Evolutionary conservation across 2,797 vertebrate species (phyloP).

Genomic region (Paguma larvata): DNA sequence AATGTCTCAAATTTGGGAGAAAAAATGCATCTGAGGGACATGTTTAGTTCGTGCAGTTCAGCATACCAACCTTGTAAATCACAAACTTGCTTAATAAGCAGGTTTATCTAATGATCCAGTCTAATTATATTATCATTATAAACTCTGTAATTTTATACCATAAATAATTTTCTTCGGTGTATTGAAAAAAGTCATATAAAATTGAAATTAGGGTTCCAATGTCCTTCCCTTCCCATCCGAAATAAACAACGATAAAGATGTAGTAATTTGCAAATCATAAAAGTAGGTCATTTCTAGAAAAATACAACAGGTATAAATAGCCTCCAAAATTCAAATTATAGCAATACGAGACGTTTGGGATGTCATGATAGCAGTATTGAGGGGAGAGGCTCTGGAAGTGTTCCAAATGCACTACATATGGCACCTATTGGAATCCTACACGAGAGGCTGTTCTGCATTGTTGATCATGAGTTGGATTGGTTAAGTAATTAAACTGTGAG

Average conservation of each 20-base stretch:
- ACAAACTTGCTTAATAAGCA: neutral
- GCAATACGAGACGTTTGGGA: neutral
- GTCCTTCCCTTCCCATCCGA: neutral
- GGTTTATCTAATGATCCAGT: neutral
- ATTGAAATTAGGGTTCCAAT: slow-evolving; percentile 14
- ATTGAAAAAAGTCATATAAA: slow-evolving; percentile 11
- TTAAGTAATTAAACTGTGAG: slow-evolving; percentile 69
- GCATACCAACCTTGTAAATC: neutral
- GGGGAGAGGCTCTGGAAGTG: slow-evolving; percentile 11
- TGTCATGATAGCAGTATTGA: neutral
- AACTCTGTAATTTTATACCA: neutral
- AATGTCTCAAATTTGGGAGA: slow-evolving; percentile 17
- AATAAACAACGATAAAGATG: neutral
- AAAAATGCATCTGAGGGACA: neutral
- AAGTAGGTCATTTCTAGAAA: slow-evolving; percentile 44
- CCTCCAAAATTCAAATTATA: neutral
- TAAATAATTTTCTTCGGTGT: neutral
- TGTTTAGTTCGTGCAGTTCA: neutral
- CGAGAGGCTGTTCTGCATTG: slow-evolving; percentile 47
- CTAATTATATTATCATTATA: neutral
- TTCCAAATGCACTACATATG: neutral
- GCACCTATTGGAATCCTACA: neutral
- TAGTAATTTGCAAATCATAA: neutral
- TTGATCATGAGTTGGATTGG: slow-evolving; percentile 63
- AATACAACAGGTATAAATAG: neutral